These are phyloP conservation scores for Pocillopora grandis DNA, from an alignment of 92 coral and sea anemone genomes.

Conservation along the genomic window DNA sequence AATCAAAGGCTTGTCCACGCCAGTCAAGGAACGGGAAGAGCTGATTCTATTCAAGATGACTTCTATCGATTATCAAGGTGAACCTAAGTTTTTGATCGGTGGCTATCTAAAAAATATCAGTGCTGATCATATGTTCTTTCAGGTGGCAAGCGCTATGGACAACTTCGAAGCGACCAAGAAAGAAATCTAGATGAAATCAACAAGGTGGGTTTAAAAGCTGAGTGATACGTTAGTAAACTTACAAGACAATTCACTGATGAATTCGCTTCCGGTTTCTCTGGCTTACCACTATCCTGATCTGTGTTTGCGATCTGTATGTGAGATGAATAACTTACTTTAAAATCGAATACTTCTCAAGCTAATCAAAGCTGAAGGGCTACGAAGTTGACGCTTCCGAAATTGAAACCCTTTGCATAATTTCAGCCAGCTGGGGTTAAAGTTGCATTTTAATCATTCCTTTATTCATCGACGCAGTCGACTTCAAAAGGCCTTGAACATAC, in stretches of 20 bases:
- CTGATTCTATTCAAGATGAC: slow-evolving; percentile 33
- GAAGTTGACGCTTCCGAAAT: slow-evolving; percentile 17
- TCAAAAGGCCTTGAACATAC: too few species aligned
- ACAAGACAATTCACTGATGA: slow-evolving; percentile 1
- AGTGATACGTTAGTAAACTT: not conserved
- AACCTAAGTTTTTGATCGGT: not conserved
- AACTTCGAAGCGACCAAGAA: slow-evolving; percentile 65
- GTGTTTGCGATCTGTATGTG: not conserved
- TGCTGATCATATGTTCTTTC: not conserved
- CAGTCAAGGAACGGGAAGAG: slow-evolving; percentile 9
- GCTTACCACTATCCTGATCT: not conserved
- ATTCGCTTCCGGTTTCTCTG: slow-evolving; percentile 35
- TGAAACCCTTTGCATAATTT: not conserved
- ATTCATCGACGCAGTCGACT: not conserved
- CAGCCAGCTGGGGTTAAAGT: slow-evolving; percentile 21
- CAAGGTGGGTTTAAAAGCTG: slow-evolving; percentile 57
- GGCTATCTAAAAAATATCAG: not conserved
- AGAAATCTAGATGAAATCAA: slow-evolving; percentile 81
- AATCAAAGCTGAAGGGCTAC: not conserved
- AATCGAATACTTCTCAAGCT: not conserved
- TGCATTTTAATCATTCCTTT: slow-evolving; percentile 17
- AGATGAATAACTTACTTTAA: not conserved
- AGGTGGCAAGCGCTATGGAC: slow-evolving; percentile 93
- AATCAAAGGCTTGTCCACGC: not conserved
- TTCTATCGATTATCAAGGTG: slow-evolving; percentile 61